These are phyloP conservation scores for Epinotia nisella DNA, from an alignment of 2,888 invertebrate species.

Conservation along the genomic window DNA sequence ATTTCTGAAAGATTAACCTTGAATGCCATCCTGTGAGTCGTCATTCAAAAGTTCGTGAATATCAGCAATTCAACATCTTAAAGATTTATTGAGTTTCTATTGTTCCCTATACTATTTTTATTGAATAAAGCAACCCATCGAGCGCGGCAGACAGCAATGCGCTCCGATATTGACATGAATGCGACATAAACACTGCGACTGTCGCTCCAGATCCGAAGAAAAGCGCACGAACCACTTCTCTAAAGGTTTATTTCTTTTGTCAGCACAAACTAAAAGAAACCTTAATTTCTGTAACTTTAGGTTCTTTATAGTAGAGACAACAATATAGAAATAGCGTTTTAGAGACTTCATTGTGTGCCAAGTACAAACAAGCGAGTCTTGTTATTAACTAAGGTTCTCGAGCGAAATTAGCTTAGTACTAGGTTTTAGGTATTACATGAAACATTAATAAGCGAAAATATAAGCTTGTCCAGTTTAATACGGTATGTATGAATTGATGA, in stretches of 20 bases:
- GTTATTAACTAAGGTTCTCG: slow-evolving; percentile 25
- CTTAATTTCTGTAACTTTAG: not conserved
- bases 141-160: slow-evolving; percentile 39
- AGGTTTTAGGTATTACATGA: not conserved
- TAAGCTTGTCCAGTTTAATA: not conserved
- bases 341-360: slow-evolving; percentile 25
- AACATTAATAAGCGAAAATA: slow-evolving; percentile 6
- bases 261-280: slow-evolving; percentile 13
- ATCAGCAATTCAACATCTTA: not conserved
- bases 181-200: slow-evolving; percentile 38
- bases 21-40: no score
- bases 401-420: slow-evolving; percentile 16
- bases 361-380: slow-evolving; percentile 19
- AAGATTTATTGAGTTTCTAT: not conserved
- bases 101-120: not conserved
- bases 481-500: not conserved
- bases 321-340: slow-evolving; percentile 5
- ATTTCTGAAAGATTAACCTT: no score
- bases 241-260: slow-evolving; percentile 26
- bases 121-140: slow-evolving; percentile 13
- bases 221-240: slow-evolving; percentile 18
- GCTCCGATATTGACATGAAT: slow-evolving; percentile 43
- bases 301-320: not conserved
- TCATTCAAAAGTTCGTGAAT: no score
- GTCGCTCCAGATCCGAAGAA: slow-evolving; percentile 15